These are phyloP conservation scores for Camponotus pennsylvanicus DNA, from an alignment of 1,140 invertebrate species.

Conservation along the genomic window DNA sequence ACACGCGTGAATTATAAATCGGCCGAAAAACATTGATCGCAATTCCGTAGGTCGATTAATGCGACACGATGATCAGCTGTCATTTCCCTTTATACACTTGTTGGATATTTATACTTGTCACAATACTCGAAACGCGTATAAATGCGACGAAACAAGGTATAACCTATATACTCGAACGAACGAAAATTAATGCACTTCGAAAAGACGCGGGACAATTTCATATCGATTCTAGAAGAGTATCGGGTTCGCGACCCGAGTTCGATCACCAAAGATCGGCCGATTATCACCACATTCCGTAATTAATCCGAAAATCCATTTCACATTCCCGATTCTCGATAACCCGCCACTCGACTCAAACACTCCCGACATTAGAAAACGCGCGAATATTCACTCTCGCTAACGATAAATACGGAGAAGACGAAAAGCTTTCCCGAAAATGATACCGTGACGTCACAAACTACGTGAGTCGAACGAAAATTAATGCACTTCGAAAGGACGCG, in stretches of 20 bases:
- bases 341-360: background rate
- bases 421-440: too few species aligned
- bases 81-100: background rate
- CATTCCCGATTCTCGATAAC: background rate
- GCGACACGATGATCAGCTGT: background rate
- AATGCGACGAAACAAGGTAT: background rate
- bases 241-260: too few species aligned
- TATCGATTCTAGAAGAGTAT: background rate
- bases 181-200: too few species aligned
- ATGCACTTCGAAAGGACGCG: background rate
- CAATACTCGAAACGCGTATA: background rate
- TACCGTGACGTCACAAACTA: background rate
- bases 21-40: background rate
- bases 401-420: too few species aligned
- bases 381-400: background rate
- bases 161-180: too few species aligned
- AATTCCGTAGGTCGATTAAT: background rate
- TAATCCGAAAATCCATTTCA: background rate
- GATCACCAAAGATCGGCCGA: too few species aligned
- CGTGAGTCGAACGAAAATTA: background rate
- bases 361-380: background rate
- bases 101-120: background rate
- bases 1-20: background rate
- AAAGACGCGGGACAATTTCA: background rate
- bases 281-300: background rate